Conservation (phyloP, 92 coral and sea anemone genomes). For the Phenganax subtilis region DNA sequence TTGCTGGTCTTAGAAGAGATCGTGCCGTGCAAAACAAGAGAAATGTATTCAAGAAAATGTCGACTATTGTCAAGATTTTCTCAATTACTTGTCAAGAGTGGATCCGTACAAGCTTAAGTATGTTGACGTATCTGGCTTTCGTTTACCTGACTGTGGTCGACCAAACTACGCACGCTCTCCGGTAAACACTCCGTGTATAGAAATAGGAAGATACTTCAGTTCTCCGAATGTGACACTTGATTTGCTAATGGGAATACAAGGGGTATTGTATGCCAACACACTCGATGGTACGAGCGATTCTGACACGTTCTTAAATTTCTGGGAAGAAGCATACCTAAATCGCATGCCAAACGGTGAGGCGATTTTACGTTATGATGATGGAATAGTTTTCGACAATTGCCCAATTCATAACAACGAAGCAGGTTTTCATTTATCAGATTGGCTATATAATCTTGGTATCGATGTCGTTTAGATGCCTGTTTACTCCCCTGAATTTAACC, state of each 20-base stretch:
- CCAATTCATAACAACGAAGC: constrained; percentile 39
- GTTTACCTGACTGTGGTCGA: constrained; percentile 6
- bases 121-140: constrained; percentile 51
- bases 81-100: constrained; percentile 38
- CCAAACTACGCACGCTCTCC: not conserved
- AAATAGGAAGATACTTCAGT: constrained; percentile 41
- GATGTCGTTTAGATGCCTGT: constrained; percentile 43
- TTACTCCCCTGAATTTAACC: constrained; percentile 44
- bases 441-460: constrained; percentile 43
- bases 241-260: constrained; percentile 46
- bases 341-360: constrained; percentile 32
- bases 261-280: constrained; percentile 51
- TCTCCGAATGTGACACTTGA: constrained; percentile 53
- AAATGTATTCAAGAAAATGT: constrained; percentile 36
- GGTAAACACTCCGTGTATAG: constrained; percentile 44
- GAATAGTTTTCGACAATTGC: constrained; percentile 46
- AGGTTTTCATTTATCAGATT: constrained; percentile 39
- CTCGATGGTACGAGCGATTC: constrained; percentile 39
- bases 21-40: constrained; percentile 1
- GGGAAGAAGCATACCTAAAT: constrained; percentile 30
- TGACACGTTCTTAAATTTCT: constrained; percentile 42
- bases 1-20: constrained; percentile 11
- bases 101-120: constrained; percentile 44
- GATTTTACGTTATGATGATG: constrained; percentile 38
- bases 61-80: constrained; percentile 52